phyloP scores from a whole-genome alignment of 2,113 vertebrate genomes.

The Hylia prasina region DNA sequence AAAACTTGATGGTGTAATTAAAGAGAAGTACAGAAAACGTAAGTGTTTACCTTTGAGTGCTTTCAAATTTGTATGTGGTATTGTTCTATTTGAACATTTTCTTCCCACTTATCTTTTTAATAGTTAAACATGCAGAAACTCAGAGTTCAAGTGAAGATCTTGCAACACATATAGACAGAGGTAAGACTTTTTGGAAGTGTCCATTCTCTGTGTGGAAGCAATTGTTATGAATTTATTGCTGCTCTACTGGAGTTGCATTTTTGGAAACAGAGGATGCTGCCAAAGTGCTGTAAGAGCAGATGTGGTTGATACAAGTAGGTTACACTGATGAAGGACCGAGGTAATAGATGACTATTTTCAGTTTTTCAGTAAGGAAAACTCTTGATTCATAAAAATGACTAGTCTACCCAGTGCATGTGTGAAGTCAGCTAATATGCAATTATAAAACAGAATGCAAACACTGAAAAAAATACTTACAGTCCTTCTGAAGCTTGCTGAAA shows the following conservation, averaged over 20 bases:
- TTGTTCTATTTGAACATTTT: neutral
- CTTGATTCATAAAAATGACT: neutral
- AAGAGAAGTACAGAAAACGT: slow-evolving; percentile 80
- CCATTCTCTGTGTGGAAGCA: neutral
- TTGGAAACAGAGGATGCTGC: neutral
- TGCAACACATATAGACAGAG: slow-evolving; percentile 80
- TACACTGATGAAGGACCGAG: neutral
- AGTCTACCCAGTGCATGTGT: neutral
- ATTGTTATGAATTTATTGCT: neutral
- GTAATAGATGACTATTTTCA: neutral
- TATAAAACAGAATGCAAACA: neutral
- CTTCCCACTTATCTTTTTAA: slow-evolving; percentile 28
- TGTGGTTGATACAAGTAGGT: neutral
- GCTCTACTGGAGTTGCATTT: neutral
- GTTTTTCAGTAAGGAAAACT: neutral
- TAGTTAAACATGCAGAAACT: slow-evolving; percentile 76
- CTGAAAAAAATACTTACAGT: neutral
- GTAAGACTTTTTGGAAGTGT: slow-evolving; percentile 65
- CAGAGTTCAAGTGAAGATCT: slow-evolving; percentile 73
- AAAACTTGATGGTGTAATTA: slow-evolving; percentile 68
- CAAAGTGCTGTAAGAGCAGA: neutral
- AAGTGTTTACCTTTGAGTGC: neutral
- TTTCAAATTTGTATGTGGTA: neutral
- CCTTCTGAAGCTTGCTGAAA: neutral
- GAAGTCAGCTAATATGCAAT: neutral